Evolutionary conservation across 2,113 vertebrate species (phyloP), one percentile per base, ranked within the genome.

Genomic region (Urocolius indicus): DNA sequence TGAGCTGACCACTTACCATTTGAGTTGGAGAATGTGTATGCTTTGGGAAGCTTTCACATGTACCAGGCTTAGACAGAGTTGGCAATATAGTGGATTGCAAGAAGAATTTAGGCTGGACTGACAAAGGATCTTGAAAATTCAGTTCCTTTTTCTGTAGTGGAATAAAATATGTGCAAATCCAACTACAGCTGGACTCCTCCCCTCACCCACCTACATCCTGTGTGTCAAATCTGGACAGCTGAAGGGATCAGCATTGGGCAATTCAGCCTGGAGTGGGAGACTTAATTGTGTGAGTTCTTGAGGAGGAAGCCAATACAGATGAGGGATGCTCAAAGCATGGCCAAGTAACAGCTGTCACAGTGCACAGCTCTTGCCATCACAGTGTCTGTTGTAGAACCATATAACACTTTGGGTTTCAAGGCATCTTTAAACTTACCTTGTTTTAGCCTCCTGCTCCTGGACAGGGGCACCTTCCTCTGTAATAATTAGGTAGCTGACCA

Each of bases 151-250:
- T 22, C 4, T 30, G 19, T n/a, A 5, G 29, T 69, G 9, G 21
- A 0, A 1, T 51, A 20, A 59, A 92, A 74, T 21, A 51, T 0
- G 3, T 4, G 1, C 10, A 59, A 68, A 58, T 10, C 41, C 59
- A 19, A 74, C 59, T 74, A 3, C 65, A n/a, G 65, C 0, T 32
- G 24, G 16, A 6, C 73, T 27, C 69, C 73, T 77, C 65, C 78
- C 68, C 61, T 79, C 38, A 38, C 16, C 74, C 52, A 27, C 67
- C 77, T 43, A 22, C 79, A 1, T 18, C 0, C 34, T 3, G 27
- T 3, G 2, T 13, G 4, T 34, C 58, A 49, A 9, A 7, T 18
- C 58, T 32, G 9, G 19, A 3, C 48, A 58, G 36, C 72, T n/a
- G 62, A 27, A 51, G 69, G 61, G 61, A n/a, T 87, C 74, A 23